Evolutionary conservation across 92 coral and sea anemone genomes (phyloP), one percentile per base, ranked within the genome.

Genomic region (Parazoanthus atlanticus): DNA sequence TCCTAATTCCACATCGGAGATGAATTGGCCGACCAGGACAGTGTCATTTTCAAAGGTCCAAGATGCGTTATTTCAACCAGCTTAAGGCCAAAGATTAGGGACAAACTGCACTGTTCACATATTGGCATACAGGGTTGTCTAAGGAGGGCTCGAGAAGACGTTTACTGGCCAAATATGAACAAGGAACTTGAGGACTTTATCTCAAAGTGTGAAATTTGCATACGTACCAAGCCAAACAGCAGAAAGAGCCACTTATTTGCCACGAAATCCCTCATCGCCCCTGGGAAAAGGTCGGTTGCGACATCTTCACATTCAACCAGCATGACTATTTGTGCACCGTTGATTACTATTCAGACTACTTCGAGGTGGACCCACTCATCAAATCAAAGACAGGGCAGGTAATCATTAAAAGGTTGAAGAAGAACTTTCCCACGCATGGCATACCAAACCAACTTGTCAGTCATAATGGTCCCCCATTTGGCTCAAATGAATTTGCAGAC

Each of bases 61-160:
- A 56, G 65, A 4, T 56, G 65, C 65, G 11, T 56, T 56, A 56
- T 56, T 56, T 88, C 90, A 12, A 75, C 69, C 67, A 86, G 88
- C 28, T 74, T 86, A 77, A 58, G 93, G 78, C 88, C 80, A 33
- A 90, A 72, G 84, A 80, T 90, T 31, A 73, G 83, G 65, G 66
- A 90, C n/a, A 76, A 83, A 52, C 74, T 92, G 64, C 90, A 92
- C 74, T 43, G 76, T 17, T 67, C 90, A 76, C 92, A 89, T 49
- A 84, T 89, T 15, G 92, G 92, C 84, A 34, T 85, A 32, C 90
- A 80, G 75, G 92, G 85, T 3, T 84, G 88, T 43, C 38, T 85
- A 21, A 25, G 88, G 82, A 80, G 94, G 85, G 92, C 92, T 43
- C 84, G 91, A 3, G 90, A 92, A 87, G 90, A 82, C 66, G 86